Conservation (phyloP, 2,888 invertebrate species). For the Trachelus stipa region DNA sequence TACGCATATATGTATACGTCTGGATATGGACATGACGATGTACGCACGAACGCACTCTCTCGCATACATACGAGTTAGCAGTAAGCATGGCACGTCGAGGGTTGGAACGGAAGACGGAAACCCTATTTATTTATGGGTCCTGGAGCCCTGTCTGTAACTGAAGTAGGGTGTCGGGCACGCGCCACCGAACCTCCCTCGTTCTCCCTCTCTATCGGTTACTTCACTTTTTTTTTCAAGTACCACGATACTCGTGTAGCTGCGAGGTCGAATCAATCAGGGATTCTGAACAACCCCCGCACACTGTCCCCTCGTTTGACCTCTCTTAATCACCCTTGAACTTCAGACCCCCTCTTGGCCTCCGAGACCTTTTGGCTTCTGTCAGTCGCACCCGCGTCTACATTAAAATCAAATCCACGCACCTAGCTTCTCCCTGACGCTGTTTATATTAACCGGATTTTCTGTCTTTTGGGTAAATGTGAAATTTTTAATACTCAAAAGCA, state of each 20-base stretch:
- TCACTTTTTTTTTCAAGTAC: constrained; percentile 23
- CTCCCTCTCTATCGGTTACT: constrained; percentile 16
- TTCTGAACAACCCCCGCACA: constrained; percentile 35
- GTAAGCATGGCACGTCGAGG: constrained; percentile 13
- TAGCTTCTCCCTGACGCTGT: not conserved
- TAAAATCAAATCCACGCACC: not conserved
- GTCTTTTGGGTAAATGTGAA: not conserved
- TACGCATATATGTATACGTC: not conserved
- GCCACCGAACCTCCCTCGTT: constrained; percentile 42
- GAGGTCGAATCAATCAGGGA: constrained; percentile 29
- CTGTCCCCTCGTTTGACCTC: constrained; percentile 36
- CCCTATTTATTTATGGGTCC: constrained; percentile 65
- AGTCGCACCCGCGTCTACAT: not conserved
- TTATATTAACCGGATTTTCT: not conserved
- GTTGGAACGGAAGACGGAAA: constrained; percentile 58
- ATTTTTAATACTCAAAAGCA: not conserved
- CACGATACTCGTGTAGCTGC: constrained; percentile 34
- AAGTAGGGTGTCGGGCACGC: constrained; percentile 60
- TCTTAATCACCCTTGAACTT: constrained; percentile 29
- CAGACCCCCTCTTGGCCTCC: constrained; percentile 6
- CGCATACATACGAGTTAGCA: not conserved
- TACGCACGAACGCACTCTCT: constrained; percentile 6
- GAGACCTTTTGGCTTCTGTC: not conserved
- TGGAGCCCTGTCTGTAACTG: constrained; percentile 52
- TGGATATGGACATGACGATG: not conserved